Evolutionary conservation across 2,113 vertebrate genomes (phyloP).

Genomic region (Arothron firmamentum): DNA sequence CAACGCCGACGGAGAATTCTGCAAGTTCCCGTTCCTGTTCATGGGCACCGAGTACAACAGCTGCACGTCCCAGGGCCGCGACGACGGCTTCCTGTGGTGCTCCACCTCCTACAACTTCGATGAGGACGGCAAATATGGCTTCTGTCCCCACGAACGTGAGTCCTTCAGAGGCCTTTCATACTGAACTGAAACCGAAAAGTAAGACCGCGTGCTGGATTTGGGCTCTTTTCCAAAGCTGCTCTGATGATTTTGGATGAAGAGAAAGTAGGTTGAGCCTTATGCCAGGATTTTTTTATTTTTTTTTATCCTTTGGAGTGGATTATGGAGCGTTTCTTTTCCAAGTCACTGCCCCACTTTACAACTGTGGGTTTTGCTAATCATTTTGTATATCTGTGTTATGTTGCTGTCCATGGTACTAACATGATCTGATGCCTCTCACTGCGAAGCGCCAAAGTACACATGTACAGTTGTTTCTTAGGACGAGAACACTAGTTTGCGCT

Average conservation of each 20-base stretch:
- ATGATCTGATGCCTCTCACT: constrained; percentile 24
- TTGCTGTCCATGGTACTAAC: constrained; percentile 56
- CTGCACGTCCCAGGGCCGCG: constrained; percentile 88
- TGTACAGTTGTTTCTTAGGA: constrained; percentile 42
- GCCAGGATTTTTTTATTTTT: constrained; percentile 62
- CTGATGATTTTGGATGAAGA: constrained; percentile 45
- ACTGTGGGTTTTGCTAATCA: constrained; percentile 47
- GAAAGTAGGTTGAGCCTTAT: constrained; percentile 47
- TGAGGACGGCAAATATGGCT: constrained; percentile 92
- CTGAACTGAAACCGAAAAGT: background rate
- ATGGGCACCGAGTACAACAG: constrained; percentile 89
- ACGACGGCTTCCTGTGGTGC: constrained; percentile 95
- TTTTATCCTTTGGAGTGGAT: constrained; percentile 41
- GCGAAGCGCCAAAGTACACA: constrained; percentile 39
- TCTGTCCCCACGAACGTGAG: constrained; percentile 98
- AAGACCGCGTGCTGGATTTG: constrained; percentile 25
- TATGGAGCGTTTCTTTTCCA: constrained; percentile 51
- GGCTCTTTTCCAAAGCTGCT: constrained; percentile 21
- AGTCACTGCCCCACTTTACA: constrained; percentile 50
- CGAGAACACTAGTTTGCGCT: constrained; percentile 31
- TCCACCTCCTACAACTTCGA: constrained; percentile 94
- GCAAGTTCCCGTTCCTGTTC: constrained; percentile 96
- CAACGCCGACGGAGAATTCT: constrained; percentile 94
- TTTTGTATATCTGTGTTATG: constrained; percentile 60
- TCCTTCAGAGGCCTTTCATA: constrained; percentile 1